Conservation (phyloP, 1,140 invertebrate species). For the Apis laboriosa region DNA sequence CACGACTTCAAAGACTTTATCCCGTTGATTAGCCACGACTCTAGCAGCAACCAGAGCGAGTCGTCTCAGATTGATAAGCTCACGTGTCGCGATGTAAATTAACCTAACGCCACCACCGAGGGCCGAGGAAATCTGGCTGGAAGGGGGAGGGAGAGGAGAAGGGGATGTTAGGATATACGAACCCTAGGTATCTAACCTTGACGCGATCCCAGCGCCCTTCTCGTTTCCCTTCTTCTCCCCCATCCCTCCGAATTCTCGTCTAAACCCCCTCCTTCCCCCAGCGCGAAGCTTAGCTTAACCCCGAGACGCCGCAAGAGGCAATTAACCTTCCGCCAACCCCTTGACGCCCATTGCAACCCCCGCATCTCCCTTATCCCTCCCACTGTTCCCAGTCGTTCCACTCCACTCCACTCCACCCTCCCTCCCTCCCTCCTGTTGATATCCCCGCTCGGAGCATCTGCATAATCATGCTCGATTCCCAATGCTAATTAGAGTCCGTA, state of each 20-base stretch:
- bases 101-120: conserved; percentile 52
- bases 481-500: conserved; percentile 78
- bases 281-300: conserved; percentile 70
- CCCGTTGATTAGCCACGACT: background rate
- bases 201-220: conserved; percentile 61
- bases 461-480: conserved; percentile 79
- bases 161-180: conserved; percentile 58
- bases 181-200: conserved; percentile 65
- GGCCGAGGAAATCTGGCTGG: conserved; percentile 54
- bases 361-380: conserved; percentile 38
- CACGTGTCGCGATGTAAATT: conserved; percentile 71
- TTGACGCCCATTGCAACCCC: conserved; percentile 54
- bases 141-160: conserved; percentile 58
- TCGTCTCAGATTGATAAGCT: conserved; percentile 66
- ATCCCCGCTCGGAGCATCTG: conserved; percentile 73
- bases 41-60: conserved; percentile 12
- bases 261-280: conserved; percentile 51
- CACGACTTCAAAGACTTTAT: background rate
- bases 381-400: conserved; percentile 44
- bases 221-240: conserved; percentile 38
- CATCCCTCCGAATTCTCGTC: conserved; percentile 41
- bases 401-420: conserved; percentile 50
- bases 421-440: conserved; percentile 64
- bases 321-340: conserved; percentile 77
- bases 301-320: conserved; percentile 77